Percentiles rank a stretch among this genome's conserved stretches.
Evolutionary conservation across 1,140 invertebrate species (phyloP).

Genomic region (Battus philenor): DNA sequence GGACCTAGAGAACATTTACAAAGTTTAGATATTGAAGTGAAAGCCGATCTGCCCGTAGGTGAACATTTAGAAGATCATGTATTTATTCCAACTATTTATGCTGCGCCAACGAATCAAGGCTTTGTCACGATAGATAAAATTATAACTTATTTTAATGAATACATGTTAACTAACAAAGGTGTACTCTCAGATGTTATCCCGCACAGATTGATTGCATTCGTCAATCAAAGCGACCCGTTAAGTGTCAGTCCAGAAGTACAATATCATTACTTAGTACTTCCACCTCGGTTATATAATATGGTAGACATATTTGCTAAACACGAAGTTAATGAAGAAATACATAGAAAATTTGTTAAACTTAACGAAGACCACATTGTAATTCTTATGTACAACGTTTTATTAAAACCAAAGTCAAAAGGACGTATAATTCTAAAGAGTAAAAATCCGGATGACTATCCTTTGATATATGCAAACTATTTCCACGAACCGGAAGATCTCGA

Average conservation of each 20-base stretch:
- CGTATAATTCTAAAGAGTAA: conserved; percentile 74
- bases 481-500: conserved; percentile 75
- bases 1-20: conserved; percentile 82
- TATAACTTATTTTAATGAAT: conserved; percentile 19
- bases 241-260: conserved; percentile 37
- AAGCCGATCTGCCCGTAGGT: conserved; percentile 79
- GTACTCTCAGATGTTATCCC: conserved; percentile 26
- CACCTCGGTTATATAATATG: conserved; percentile 26
- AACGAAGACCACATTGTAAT: conserved; percentile 61
- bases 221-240: conserved; percentile 34
- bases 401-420: conserved; percentile 79
- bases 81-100: conserved; percentile 39
- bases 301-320: conserved; percentile 33
- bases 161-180: conserved; percentile 29
- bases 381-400: conserved; percentile 53
- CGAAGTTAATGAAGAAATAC: conserved; percentile 28
- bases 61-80: conserved; percentile 82
- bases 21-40: conserved; percentile 77
- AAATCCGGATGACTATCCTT: conserved; percentile 78
- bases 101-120: conserved; percentile 22
- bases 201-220: conserved; percentile 34
- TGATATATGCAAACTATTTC: conserved; percentile 82
- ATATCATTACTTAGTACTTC: conserved; percentile 33
- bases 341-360: conserved; percentile 26
- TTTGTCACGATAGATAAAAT: conserved; percentile 23